Base-by-base conservation (phyloP, 1,140 invertebrate species). In the Trissolcus basalis region DNA sequence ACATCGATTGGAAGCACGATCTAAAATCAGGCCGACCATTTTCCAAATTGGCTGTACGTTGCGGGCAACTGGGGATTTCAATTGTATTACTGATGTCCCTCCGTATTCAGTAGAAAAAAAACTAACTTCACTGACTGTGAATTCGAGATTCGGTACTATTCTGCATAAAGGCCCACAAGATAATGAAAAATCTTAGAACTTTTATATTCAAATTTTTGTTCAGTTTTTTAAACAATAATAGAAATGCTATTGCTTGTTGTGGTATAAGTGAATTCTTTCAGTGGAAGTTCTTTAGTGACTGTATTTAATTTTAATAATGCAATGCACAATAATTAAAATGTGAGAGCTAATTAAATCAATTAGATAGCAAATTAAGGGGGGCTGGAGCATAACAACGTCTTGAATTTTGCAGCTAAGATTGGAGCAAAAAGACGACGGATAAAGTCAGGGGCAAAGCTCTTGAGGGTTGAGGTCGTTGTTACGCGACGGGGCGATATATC, bases 1-100 rank as follows among this genome's bases (percentile, higher is more conserved):
- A 71, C 75, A 71, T 79, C 80, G 67, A 80, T 80, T 76, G 75
- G 48, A 59, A 70, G 56, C 51, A 39, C 51, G 70, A 47, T 85
- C 77, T 82, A 82, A 85, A 86, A 82, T 86, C 85, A 82, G 80
- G 67, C 81, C 78, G 80, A 78, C 83, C 82, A 84, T 86, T 86
- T 81, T 80, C 82, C 79, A 82, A 83, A 86, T 86, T 86, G 85
- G 82, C 84, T 80, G 77, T 82, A 79, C 41, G 79, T 82, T 85
- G 76, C 79, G 50, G 33, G 12, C 32, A 43, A 59, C 10, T 39
- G 53, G 16, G 51, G 59, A 45, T 72, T 64, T 9, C 65, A 70
- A 80, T 74, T 63, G 76, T 41, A 74, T 74, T 74, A 70, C 60
- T 58, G 43, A 41, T 64, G 65, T 64, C 67, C 63, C 50, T 36